Conservation (phyloP, 2,797 vertebrate genomes). For the Fundulus diaphanus region DNA sequence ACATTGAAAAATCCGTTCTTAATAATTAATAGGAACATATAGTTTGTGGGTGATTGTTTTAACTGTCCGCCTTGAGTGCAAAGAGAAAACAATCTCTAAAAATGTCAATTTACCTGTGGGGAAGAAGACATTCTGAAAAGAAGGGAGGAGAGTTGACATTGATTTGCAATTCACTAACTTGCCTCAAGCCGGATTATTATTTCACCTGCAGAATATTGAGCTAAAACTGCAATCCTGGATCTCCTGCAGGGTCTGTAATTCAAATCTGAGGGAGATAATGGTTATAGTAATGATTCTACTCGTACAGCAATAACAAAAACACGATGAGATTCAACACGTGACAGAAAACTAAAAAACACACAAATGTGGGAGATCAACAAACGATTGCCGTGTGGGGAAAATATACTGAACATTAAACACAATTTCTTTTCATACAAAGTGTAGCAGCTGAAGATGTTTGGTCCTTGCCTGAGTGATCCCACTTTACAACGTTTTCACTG, state of each 20-base stretch:
- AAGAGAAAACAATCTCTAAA: neutral
- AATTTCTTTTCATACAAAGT: neutral
- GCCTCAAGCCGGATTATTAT: slow-evolving; percentile 9
- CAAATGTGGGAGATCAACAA: neutral
- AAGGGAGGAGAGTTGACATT: neutral
- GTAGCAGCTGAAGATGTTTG: no score
- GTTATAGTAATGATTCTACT: neutral
- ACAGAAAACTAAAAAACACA: neutral
- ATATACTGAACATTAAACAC: neutral
- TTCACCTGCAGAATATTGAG: slow-evolving; percentile 6
- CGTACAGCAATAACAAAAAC: neutral
- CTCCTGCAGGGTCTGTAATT: neutral
- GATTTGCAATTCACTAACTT: neutral
- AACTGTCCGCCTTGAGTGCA: slow-evolving; percentile 2
- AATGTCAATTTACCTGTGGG: slow-evolving; percentile 8
- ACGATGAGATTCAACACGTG: neutral
- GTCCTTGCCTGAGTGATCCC: neutral
- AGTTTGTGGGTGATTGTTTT: slow-evolving; percentile 31
- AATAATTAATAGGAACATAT: slow-evolving; percentile 57
- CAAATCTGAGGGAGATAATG: neutral
- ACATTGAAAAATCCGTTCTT: slow-evolving; percentile 37
- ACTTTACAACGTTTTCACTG: neutral
- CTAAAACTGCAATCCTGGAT: neutral
- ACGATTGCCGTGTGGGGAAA: neutral
- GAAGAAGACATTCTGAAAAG: neutral